Evolutionary conservation across 2,113 vertebrate genomes (phyloP), one percentile per base, ranked within the genome.

Genomic region (Indicator indicator): DNA sequence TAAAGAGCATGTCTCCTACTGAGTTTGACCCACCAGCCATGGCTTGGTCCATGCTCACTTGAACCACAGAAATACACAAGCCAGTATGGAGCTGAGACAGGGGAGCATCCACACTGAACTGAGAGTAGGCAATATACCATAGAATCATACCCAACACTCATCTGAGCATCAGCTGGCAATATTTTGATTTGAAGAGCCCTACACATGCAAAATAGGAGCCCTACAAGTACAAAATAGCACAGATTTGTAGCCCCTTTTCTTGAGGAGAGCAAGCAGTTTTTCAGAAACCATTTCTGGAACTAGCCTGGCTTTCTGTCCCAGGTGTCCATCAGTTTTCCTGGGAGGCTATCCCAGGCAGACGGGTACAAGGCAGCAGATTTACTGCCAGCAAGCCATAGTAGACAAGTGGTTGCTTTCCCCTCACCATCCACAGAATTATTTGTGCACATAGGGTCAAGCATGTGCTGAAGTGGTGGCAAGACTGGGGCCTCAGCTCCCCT

Each of bases 361-460:
- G 36, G 40, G 11, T 14, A 24, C 0, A 2, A 52, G 40, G 63
- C 68, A 76, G 40, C 23, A 88, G 44, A 18, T 59, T 86, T 52
- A 19, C 38, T 38, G 42, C 32, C 3, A 1, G 21, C 12, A 23
- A 81, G 56, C 16, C 16, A 18, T 0, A 55, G 21, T 4, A 26
- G n/a, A 56, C 48, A 71, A 80, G 9, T 18, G 32, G 67, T 11
- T 5, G 13, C 50, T 82, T 72, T 44, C 36, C 24, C 59, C n/a
- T 46, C 4, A 0, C 19, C 63, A 24, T 5, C 26, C 42, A 24
- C 30, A 76, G 23, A 88, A 69, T 7, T 68, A 1, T 14, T 55
- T 21, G 33, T 33, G 38, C 2, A 5, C 20, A 15, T n/a, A 42
- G 83, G 13, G 15, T 83, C 30, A 82, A 60, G 52, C 21, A 38